These are phyloP conservation scores for Pocillopora meandrina DNA, from an alignment of 92 coral and sea anemone genomes.

Conservation along the genomic window DNA sequence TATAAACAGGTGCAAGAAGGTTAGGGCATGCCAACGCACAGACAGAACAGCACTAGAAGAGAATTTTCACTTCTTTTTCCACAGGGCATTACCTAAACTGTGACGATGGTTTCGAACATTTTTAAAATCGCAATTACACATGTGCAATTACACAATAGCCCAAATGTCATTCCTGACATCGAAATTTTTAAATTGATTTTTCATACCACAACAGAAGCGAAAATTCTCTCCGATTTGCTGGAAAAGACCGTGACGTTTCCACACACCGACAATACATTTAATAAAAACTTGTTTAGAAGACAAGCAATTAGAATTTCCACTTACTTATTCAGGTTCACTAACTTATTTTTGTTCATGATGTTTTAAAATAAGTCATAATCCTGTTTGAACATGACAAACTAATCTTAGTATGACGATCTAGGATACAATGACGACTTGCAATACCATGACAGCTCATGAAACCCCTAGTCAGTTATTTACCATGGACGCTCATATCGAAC, in stretches of 20 bases:
- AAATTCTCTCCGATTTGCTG: slow-evolving; percentile 17
- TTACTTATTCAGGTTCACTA: not conserved
- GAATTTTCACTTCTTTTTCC: not conserved
- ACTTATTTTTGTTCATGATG: not conserved
- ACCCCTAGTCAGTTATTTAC: not conserved
- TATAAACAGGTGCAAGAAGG: slow-evolving; percentile 68
- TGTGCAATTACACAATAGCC: no score
- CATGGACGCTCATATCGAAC: no score
- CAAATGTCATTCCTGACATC: not conserved
- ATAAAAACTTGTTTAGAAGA: not conserved
- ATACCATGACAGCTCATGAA: not conserved
- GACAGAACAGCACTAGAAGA: slow-evolving; percentile 13
- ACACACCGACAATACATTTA: not conserved
- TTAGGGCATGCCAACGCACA: slow-evolving; percentile 47
- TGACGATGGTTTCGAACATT: not conserved
- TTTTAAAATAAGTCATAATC: not conserved
- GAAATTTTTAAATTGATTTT: not conserved
- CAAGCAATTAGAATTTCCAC: not conserved
- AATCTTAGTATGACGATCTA: not conserved
- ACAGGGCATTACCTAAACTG: not conserved
- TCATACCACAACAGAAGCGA: not conserved
- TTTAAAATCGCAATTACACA: not conserved
- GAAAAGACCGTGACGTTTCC: not conserved
- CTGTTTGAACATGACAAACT: no score
- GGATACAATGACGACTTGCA: not conserved